These are phyloP conservation scores for Crossocerus cetratus DNA, from an alignment of 2,888 invertebrate genomes.

Conservation along the genomic window DNA sequence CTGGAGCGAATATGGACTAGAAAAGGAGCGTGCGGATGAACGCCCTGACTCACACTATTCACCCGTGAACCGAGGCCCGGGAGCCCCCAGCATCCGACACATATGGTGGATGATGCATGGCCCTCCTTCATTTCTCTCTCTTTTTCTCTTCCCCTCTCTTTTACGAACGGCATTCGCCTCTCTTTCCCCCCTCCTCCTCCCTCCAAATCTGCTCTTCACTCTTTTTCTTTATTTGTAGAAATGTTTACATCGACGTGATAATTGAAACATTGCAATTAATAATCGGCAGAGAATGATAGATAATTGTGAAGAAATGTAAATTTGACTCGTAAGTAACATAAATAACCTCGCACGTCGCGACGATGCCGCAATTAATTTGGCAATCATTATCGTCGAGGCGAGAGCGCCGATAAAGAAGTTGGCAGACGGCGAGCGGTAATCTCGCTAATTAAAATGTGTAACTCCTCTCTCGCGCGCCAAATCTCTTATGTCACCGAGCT, in stretches of 20 bases:
- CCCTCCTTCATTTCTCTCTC: background rate
- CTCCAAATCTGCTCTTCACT: too few species aligned
- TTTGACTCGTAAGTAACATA: background rate
- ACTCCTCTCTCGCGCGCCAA: constrained; percentile 4
- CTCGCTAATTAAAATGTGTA: too few species aligned
- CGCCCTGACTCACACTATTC: constrained; percentile 23
- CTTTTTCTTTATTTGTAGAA: too few species aligned
- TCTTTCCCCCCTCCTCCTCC: too few species aligned
- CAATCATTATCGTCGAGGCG: too few species aligned
- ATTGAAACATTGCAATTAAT: too few species aligned
- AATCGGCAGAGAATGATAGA: too few species aligned
- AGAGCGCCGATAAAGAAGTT: too few species aligned
- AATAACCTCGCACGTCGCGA: background rate
- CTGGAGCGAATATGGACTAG: constrained; percentile 24
- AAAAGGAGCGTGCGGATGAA: constrained; percentile 10
- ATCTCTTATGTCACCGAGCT: background rate
- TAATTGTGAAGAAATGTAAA: too few species aligned
- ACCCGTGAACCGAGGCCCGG: constrained; percentile 24
- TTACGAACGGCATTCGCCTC: background rate
- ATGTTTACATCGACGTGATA: too few species aligned
- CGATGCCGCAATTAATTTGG: too few species aligned
- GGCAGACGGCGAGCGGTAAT: too few species aligned
- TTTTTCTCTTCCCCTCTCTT: background rate
- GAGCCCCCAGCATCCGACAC: constrained; percentile 22
- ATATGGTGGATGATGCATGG: constrained; percentile 47